phyloP scores from a whole-genome alignment of 2,888 invertebrate genomes.

The Nymphalis urticae region DNA sequence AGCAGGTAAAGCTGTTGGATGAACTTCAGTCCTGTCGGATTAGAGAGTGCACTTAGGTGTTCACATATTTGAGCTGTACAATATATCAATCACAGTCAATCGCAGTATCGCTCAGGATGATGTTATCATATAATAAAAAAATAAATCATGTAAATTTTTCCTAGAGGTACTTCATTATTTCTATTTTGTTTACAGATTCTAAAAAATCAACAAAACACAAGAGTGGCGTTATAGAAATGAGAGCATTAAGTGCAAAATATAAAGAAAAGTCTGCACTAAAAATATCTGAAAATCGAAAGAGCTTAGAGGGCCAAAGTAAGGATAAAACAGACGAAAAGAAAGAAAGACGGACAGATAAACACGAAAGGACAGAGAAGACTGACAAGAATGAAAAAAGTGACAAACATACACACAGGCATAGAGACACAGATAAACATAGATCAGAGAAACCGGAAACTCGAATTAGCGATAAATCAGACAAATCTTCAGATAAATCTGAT shows the following conservation, averaged over 20 bases:
- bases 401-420: constrained; percentile 50
- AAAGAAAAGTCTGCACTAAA: constrained; percentile 67
- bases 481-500: constrained; percentile 37
- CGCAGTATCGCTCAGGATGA: no score
- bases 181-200: constrained; percentile 54
- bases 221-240: constrained; percentile 76
- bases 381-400: constrained; percentile 39
- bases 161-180: neutral
- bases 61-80: no score
- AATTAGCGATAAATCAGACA: constrained; percentile 38
- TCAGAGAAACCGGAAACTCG: constrained; percentile 34
- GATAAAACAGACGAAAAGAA: constrained; percentile 60
- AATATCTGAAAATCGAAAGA: constrained; percentile 60
- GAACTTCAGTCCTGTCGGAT: no score
- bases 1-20: no score
- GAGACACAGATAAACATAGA: constrained; percentile 47
- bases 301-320: constrained; percentile 58
- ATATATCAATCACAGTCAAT: no score
- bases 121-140: no score
- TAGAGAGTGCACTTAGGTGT: no score
- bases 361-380: constrained; percentile 40
- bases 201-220: constrained; percentile 70
- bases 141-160: neutral
- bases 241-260: constrained; percentile 72
- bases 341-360: constrained; percentile 49